These are phyloP conservation scores for Spilosoma lubricipeda DNA, from an alignment of 2,888 invertebrate genomes.

Conservation along the genomic window DNA sequence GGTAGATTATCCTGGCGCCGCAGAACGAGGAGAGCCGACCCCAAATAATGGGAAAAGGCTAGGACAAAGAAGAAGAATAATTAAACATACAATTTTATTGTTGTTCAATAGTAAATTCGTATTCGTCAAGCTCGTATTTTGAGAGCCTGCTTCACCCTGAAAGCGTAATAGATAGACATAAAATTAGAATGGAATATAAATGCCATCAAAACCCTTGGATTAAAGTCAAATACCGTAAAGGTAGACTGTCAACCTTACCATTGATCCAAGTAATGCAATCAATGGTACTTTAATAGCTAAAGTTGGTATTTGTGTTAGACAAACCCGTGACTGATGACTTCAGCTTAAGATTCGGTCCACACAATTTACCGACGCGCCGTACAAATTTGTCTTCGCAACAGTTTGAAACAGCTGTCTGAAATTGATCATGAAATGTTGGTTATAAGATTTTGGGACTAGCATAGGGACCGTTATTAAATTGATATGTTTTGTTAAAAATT, in stretches of 20 bases:
- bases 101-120: too few species aligned
- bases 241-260: conserved; percentile 23
- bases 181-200: too few species aligned
- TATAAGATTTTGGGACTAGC: conserved; percentile 1
- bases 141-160: too few species aligned
- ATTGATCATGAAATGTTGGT: conserved; percentile 2
- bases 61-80: too few species aligned
- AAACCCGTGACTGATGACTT: conserved; percentile 31
- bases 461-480: not conserved
- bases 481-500: not conserved
- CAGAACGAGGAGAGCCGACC: too few species aligned
- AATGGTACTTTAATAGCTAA: conserved; percentile 41
- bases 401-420: not conserved
- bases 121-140: too few species aligned
- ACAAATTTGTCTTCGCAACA: not conserved
- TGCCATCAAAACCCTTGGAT: too few species aligned
- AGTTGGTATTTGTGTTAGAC: conserved; percentile 40
- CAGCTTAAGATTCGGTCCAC: conserved; percentile 17
- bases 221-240: not conserved
- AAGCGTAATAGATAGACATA: too few species aligned
- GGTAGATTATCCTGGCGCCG: too few species aligned
- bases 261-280: conserved; percentile 41
- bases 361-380: conserved; percentile 1
- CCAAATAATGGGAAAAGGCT: too few species aligned
- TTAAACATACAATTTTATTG: too few species aligned